Evolutionary conservation across 2,113 vertebrate genomes (phyloP).

Genomic region (Rostratula benghalensis): DNA sequence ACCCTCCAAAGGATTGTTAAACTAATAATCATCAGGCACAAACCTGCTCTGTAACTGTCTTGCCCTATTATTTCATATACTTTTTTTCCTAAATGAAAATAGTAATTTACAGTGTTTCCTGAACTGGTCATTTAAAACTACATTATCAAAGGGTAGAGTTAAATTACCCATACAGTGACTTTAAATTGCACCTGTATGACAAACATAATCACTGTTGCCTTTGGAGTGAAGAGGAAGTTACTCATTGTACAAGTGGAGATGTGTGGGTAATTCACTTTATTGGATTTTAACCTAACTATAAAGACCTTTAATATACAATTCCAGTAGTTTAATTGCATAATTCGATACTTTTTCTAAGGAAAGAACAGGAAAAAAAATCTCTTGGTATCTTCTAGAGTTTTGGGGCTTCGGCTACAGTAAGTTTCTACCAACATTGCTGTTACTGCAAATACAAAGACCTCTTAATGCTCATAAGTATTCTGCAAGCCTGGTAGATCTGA

Average conservation of each 20-base stretch:
- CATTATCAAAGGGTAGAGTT: constrained; percentile 67
- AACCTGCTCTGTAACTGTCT: constrained; percentile 46
- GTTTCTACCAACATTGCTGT: background rate
- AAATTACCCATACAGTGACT: constrained; percentile 47
- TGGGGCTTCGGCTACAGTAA: background rate
- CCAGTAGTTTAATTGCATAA: background rate
- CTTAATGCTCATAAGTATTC: background rate
- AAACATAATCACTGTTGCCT: constrained; percentile 51
- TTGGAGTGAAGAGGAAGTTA: constrained; percentile 29
- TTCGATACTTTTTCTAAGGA: background rate
- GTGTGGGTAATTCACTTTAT: background rate
- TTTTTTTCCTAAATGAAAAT: constrained; percentile 56
- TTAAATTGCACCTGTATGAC: constrained; percentile 48
- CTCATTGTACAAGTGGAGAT: background rate
- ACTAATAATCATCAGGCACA: constrained; percentile 57
- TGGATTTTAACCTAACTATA: background rate
- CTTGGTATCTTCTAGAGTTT: background rate
- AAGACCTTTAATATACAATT: constrained; percentile 12
- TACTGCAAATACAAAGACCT: background rate
- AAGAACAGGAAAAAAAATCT: background rate
- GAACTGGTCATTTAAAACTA: constrained; percentile 63
- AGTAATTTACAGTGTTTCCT: constrained; percentile 72
- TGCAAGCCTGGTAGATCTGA: background rate
- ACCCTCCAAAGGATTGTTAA: constrained; percentile 9
- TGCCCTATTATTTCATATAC: constrained; percentile 65